Evolutionary conservation across 2,113 vertebrate genomes (phyloP).

Genomic region (Lepus americanus): DNA sequence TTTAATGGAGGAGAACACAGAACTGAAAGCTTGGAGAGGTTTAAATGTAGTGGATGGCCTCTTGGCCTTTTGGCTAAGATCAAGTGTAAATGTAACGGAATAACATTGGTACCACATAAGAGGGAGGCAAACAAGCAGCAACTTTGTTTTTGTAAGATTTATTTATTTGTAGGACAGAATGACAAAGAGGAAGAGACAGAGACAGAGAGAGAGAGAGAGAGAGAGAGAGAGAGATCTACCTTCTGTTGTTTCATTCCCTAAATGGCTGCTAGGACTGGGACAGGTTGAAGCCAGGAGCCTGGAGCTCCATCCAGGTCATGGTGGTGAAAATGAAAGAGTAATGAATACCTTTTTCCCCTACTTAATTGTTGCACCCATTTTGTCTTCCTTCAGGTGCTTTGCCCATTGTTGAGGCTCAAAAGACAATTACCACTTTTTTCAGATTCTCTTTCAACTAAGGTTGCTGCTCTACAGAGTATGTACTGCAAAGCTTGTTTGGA

Average conservation of each 20-base stretch:
- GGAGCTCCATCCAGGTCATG: background rate
- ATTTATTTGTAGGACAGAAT: no score
- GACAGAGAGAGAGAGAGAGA: no score
- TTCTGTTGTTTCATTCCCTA: no score
- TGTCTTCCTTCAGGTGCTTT: background rate
- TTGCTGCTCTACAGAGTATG: background rate
- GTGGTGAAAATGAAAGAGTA: background rate
- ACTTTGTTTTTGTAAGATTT: slow-evolving; percentile 12
- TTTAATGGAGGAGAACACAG: slow-evolving; percentile 68
- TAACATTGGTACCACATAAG: background rate
- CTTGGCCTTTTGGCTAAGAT: no score
- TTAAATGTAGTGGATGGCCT: background rate
- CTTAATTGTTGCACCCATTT: background rate
- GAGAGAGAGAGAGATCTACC: no score
- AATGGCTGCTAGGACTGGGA: no score
- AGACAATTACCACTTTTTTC: background rate
- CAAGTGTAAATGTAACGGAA: slow-evolving; percentile 27
- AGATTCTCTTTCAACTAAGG: background rate
- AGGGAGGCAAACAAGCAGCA: slow-evolving; percentile 48
- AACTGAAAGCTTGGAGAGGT: slow-evolving; percentile 34
- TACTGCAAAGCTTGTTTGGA: background rate
- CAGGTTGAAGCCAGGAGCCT: no score
- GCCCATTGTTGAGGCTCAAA: background rate
- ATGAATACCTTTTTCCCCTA: background rate
- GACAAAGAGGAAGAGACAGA: no score